phyloP scores from a whole-genome alignment of 1,140 invertebrate genomes.

The Steinernema feltiae region DNA sequence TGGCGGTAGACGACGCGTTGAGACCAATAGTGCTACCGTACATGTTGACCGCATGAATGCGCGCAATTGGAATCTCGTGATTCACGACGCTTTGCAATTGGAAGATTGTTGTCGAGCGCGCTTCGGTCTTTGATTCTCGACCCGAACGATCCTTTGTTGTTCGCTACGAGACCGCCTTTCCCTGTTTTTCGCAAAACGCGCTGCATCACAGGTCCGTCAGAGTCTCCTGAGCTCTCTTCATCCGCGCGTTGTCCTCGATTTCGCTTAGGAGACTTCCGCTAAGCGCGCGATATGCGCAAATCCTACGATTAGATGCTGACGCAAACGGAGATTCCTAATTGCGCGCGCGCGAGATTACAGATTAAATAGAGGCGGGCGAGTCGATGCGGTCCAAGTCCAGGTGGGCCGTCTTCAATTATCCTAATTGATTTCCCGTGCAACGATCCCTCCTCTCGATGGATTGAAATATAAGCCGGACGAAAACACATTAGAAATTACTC shows the following conservation, averaged over 20 bases:
- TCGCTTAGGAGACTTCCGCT: too few relatives aligned
- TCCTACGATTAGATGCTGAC: not conserved
- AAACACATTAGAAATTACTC: slow-evolving; percentile 2
- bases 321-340: not conserved
- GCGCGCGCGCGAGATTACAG: not conserved
- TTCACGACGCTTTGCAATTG: too few relatives aligned
- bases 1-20: too few relatives aligned
- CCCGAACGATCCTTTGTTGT: too few relatives aligned
- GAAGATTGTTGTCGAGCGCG: too few relatives aligned
- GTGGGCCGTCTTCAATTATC: not conserved
- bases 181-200: too few relatives aligned
- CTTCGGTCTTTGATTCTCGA: too few relatives aligned
- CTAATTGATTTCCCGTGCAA: not conserved
- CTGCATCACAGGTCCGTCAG: not conserved
- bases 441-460: not conserved
- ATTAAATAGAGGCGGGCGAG: not conserved
- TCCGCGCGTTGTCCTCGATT: not conserved
- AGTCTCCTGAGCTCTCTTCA: not conserved
- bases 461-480: not conserved
- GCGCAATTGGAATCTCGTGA: too few relatives aligned
- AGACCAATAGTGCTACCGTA: too few relatives aligned
- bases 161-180: too few relatives aligned
- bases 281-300: not conserved
- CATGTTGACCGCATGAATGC: too few relatives aligned
- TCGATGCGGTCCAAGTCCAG: not conserved